A percentile compares a stretch with the other conserved stretches of the same genome.
Conservation (phyloP, 2,797 vertebrate genomes). For the Periophthalmus magnuspinnatus region DNA sequence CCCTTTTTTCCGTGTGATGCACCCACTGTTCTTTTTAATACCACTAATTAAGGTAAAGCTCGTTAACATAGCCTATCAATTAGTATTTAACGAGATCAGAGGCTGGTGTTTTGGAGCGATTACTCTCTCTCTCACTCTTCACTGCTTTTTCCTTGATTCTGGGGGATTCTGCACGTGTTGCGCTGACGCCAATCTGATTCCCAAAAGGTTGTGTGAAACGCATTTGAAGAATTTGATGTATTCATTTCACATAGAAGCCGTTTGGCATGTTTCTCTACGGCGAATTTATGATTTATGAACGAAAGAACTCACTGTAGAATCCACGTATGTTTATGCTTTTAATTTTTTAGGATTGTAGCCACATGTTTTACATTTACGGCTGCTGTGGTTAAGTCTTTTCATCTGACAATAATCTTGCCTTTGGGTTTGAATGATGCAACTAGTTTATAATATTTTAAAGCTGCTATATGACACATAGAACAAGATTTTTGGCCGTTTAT, state of each 20-base stretch:
- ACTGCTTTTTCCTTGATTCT: constrained; percentile 46
- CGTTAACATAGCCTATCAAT: constrained; percentile 82
- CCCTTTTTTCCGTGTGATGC: constrained; percentile 27
- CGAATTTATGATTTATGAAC: not conserved
- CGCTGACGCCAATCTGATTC: constrained; percentile 37
- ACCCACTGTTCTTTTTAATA: constrained; percentile 75
- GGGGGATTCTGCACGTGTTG: constrained; percentile 20
- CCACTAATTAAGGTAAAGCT: constrained; percentile 84
- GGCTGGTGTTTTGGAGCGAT: constrained; percentile 78
- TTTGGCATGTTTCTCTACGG: not conserved
- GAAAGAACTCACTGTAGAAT: not conserved
- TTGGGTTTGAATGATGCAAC: no score
- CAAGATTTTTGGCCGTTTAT: no score
- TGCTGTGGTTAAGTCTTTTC: no score
- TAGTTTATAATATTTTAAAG: no score
- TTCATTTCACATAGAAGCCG: not conserved
- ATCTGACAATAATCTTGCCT: no score
- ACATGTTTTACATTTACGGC: not conserved
- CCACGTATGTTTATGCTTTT: no score
- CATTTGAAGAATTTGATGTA: not conserved
- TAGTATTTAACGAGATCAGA: constrained; percentile 83
- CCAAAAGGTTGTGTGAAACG: not conserved
- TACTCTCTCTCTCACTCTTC: constrained; percentile 59
- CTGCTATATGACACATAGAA: no score
- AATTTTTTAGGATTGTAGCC: no score